Evolutionary conservation across 2,888 invertebrate genomes (phyloP).

Genomic region (Notocelia uddmanniana): DNA sequence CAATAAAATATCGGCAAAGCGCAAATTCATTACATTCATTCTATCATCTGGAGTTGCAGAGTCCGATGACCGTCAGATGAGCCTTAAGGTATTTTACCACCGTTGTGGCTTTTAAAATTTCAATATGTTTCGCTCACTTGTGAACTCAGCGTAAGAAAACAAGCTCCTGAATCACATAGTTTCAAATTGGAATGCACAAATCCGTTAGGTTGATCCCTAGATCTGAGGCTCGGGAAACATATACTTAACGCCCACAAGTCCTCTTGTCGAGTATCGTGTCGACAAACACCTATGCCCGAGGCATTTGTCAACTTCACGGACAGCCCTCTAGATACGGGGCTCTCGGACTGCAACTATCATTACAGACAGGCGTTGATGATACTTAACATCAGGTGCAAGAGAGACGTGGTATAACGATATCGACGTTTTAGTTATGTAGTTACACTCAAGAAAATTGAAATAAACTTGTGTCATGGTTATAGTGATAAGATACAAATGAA

Average conservation of each 20-base stretch:
- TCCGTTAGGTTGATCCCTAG: neutral
- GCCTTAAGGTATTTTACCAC: no score
- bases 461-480: neutral
- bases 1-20: no score
- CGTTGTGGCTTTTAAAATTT: no score
- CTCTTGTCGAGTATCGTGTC: conserved; percentile 64
- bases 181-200: neutral
- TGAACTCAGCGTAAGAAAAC: neutral
- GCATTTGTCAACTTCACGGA: conserved; percentile 77
- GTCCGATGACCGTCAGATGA: no score
- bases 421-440: neutral
- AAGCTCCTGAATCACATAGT: neutral
- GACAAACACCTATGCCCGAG: conserved; percentile 67
- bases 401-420: neutral
- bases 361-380: conserved; percentile 52
- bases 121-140: no score
- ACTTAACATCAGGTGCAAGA: conserved; percentile 34
- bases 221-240: conserved; percentile 8
- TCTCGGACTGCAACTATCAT: conserved; percentile 56
- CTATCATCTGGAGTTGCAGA: no score
- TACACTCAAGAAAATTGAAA: neutral
- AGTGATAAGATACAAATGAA: no score
- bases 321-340: conserved; percentile 58
- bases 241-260: conserved; percentile 49
- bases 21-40: no score